A percentile compares a stretch with the other conserved stretches of the same genome.
phyloP scores from a whole-genome alignment of 2,797 vertebrate species.

The Hypotaenidia philippensis region DNA sequence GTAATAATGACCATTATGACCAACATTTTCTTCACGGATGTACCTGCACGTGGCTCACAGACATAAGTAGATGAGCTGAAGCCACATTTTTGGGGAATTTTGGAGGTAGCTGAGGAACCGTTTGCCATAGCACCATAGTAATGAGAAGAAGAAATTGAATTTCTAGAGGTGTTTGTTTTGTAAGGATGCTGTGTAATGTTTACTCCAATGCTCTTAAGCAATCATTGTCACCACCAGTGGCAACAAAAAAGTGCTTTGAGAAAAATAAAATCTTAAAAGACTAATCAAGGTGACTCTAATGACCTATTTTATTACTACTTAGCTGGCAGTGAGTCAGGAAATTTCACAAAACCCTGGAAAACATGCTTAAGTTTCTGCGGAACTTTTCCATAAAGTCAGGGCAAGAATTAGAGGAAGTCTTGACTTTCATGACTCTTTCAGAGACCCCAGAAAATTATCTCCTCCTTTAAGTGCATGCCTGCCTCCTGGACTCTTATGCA shows the following conservation, averaged over 20 bases:
- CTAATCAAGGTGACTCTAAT: background rate
- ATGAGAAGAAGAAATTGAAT: background rate
- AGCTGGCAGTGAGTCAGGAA: background rate
- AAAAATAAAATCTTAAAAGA: background rate
- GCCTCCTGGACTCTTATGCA: background rate
- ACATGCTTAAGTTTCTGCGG: background rate
- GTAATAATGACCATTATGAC: background rate
- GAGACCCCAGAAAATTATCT: background rate
- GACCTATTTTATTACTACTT: background rate
- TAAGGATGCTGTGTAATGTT: background rate
- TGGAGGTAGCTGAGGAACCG: background rate
- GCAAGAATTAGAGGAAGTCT: background rate
- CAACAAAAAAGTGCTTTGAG: background rate
- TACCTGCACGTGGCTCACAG: background rate
- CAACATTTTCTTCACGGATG: background rate
- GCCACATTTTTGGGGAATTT: accelerated
- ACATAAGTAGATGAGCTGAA: background rate
- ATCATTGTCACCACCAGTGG: background rate
- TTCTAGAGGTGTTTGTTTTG: background rate
- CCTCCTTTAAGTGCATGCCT: background rate
- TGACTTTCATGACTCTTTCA: background rate
- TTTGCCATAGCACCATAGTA: background rate
- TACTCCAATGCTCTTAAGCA: background rate
- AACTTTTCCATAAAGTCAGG: background rate
- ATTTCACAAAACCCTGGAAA: background rate